A percentile compares a stretch with the other conserved stretches of the same genome.
Evolutionary conservation across 2,888 invertebrate species (phyloP).

Genomic region (Acanthosepion lycidas): DNA sequence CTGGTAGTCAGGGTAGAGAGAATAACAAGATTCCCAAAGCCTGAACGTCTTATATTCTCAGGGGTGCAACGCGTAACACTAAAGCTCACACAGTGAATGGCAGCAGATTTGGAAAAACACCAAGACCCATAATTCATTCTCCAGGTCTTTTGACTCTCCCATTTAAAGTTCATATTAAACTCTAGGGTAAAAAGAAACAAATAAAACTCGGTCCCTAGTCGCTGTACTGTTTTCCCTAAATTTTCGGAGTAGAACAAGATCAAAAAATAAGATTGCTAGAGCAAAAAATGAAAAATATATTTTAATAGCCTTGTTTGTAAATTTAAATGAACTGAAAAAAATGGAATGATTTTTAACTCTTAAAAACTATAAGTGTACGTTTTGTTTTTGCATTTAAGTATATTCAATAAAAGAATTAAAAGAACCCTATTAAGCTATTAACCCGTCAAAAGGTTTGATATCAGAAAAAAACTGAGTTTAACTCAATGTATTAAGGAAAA

Average conservation of each 20-base stretch:
- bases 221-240: not conserved
- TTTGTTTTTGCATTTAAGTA: too few species aligned
- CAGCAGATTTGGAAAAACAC: conserved; percentile 10
- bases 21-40: not conserved
- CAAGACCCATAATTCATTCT: conserved; percentile 12
- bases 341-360: too few species aligned
- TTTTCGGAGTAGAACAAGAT: not conserved
- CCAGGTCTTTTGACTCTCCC: not conserved
- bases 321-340: not conserved
- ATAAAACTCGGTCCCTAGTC: not conserved
- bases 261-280: not conserved
- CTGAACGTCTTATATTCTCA: not conserved
- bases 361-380: too few species aligned
- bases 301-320: not conserved
- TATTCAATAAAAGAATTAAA: too few species aligned
- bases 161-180: not conserved
- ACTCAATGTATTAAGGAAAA: too few species aligned
- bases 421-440: too few species aligned
- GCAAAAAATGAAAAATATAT: not conserved
- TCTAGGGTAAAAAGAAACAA: not conserved
- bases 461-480: too few species aligned
- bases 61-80: not conserved
- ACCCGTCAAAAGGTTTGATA: too few species aligned
- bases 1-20: not conserved
- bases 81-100: not conserved